Evolutionary conservation across 2,888 invertebrate genomes (phyloP).

Genomic region (Subacronicta megacephala): DNA sequence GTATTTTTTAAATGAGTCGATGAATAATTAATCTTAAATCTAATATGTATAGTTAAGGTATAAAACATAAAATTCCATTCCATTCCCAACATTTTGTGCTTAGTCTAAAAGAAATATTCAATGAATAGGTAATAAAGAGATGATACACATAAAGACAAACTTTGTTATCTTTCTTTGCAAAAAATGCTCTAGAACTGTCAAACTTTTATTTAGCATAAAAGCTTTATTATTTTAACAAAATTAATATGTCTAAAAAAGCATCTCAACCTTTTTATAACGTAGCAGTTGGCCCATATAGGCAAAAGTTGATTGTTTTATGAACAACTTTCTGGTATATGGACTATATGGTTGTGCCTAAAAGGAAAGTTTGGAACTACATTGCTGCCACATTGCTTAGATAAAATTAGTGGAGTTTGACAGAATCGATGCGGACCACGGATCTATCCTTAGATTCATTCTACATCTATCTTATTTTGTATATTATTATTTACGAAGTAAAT

Average conservation of each 20-base stretch:
- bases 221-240: conserved; percentile 21
- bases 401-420: conserved; percentile 34
- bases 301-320: conserved; percentile 36
- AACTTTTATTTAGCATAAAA: conserved; percentile 27
- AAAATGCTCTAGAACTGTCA: conserved; percentile 13
- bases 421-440: conserved; percentile 13
- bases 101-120: conserved; percentile 30
- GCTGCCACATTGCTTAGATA: conserved; percentile 33
- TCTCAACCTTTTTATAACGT: conserved; percentile 21
- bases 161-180: conserved; percentile 9
- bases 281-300: conserved; percentile 7
- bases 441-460: not conserved
- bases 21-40: not conserved
- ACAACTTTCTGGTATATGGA: conserved; percentile 18
- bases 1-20: too few species aligned
- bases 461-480: not conserved
- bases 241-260: conserved; percentile 13
- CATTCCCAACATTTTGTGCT: conserved; percentile 16
- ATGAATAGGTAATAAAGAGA: conserved; percentile 30
- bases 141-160: conserved; percentile 5
- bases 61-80: conserved; percentile 26
- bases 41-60: not conserved
- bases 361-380: conserved; percentile 42
- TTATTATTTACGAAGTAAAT: not conserved
- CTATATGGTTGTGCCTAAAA: conserved; percentile 33